A percentile compares a stretch with the other conserved stretches of the same genome.
phyloP scores from a whole-genome alignment of 1,140 invertebrate species.

The Sycobia sp. region DNA sequence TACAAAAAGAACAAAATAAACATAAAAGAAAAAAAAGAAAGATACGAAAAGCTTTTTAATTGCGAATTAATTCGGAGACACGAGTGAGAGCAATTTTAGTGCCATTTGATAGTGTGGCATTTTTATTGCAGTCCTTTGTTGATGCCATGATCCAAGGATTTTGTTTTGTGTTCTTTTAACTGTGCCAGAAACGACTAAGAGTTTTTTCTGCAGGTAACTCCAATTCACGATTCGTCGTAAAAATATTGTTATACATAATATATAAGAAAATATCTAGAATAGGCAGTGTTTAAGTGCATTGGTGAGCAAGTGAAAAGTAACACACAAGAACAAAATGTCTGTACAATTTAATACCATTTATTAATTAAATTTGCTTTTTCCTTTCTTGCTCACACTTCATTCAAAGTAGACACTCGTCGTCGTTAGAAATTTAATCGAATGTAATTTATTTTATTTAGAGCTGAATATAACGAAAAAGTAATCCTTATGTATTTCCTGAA shows the following conservation, averaged over 20 bases:
- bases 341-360: constrained; percentile 7
- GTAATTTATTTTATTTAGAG: background rate
- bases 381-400: constrained; percentile 1
- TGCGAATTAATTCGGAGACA: constrained; percentile 54
- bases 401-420: background rate
- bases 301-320: constrained; percentile 25
- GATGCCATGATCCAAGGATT: constrained; percentile 63
- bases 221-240: constrained; percentile 61
- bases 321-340: constrained; percentile 16
- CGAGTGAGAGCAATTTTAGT: constrained; percentile 63
- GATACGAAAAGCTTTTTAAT: constrained; percentile 54
- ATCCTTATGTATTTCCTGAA: too few relatives aligned
- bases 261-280: constrained; percentile 57
- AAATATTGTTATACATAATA: constrained; percentile 63
- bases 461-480: background rate
- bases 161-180: constrained; percentile 52
- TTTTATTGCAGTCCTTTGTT: constrained; percentile 59
- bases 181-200: constrained; percentile 55
- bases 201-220: constrained; percentile 61
- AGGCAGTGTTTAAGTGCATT: constrained; percentile 44
- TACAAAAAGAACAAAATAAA: constrained; percentile 35
- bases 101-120: constrained; percentile 64
- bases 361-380: constrained; percentile 2
- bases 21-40: constrained; percentile 35
- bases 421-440: constrained; percentile 10